Evolutionary conservation across 2,888 invertebrate species (phyloP), one percentile per base, ranked within the genome.

Genomic region (Synanthedon tipuliformis): DNA sequence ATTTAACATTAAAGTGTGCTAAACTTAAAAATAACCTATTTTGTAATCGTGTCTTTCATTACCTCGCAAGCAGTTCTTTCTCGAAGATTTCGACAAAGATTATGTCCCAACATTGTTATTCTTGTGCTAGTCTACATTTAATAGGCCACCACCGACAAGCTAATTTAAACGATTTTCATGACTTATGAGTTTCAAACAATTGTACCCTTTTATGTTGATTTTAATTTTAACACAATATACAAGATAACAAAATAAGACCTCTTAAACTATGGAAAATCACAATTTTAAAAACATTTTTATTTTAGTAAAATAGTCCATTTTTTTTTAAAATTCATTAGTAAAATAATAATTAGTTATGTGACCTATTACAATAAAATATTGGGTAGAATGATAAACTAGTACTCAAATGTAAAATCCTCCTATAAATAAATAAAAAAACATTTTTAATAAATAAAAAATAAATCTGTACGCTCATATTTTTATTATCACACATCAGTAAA

Each of bases 11-110:
- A 82, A 76, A 83, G 84, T 84, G 85, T 85, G 85, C 84, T 86
- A 83, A 84, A 85, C 84, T 86, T 85, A 86, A 80, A 80, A 75
- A 70, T 81, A 79, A 78, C 72, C 78, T 84, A 84, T 78, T 78
- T 77, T 75, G 73, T 77, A 75, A 77, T 80, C 75, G 78, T 75
- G 76, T 83, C 78, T 77, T 78, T 76, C 73, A 73, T 72, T 78
- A 75, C 74, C 78, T 81, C 78, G 79, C 85, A 81, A 86, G 82
- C 82, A 81, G 74, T 80, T 72, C 73, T 67, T 67, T 66, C 66
- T 63, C 63, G 34, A 34, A 68, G 70, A 72, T 50, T 50, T 49
- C 34, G 18, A 50, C 50, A 34, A 34, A 52, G 40, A 13, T 45
- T 15, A 45, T 45, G n/a, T 13, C 45, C 11, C 45, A 12, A 45